Percentiles rank a stretch among this genome's conserved stretches.
These are phyloP conservation scores for Drosophila fungiperda DNA, from an alignment of 2,888 invertebrate genomes.

Conservation along the genomic window DNA sequence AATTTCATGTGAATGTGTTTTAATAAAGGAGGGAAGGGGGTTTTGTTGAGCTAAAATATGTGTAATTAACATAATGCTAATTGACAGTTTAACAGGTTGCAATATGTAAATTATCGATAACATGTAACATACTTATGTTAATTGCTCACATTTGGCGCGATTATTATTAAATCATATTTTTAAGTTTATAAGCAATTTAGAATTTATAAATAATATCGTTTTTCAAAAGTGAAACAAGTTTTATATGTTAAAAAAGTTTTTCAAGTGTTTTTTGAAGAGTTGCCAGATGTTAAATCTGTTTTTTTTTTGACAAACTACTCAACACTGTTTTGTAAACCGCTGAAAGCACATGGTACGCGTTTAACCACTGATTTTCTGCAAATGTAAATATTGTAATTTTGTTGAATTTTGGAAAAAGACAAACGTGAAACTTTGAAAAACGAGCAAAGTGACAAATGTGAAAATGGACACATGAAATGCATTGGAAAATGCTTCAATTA, in stretches of 20 bases:
- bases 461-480: neutral
- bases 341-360: neutral
- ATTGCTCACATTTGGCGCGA: neutral
- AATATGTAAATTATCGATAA: neutral
- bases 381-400: conserved; percentile 15
- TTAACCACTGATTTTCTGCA: conserved; percentile 16
- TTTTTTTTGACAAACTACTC: neutral
- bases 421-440: neutral
- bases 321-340: conserved; percentile 21
- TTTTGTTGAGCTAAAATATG: too few relatives aligned
- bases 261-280: neutral
- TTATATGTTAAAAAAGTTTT: neutral
- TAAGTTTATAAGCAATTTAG: neutral
- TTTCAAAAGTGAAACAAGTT: neutral
- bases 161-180: neutral
- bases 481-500: conserved; percentile 22
- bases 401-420: conserved; percentile 5
- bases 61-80: neutral
- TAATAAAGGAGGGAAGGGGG: too few relatives aligned
- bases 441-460: conserved; percentile 23
- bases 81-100: neutral
- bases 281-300: too few relatives aligned
- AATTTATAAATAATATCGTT: neutral
- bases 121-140: neutral
- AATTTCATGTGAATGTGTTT: neutral